Base-by-base conservation (phyloP, 2,797 vertebrate genomes). In the Phaenicophaeus curvirostris region DNA sequence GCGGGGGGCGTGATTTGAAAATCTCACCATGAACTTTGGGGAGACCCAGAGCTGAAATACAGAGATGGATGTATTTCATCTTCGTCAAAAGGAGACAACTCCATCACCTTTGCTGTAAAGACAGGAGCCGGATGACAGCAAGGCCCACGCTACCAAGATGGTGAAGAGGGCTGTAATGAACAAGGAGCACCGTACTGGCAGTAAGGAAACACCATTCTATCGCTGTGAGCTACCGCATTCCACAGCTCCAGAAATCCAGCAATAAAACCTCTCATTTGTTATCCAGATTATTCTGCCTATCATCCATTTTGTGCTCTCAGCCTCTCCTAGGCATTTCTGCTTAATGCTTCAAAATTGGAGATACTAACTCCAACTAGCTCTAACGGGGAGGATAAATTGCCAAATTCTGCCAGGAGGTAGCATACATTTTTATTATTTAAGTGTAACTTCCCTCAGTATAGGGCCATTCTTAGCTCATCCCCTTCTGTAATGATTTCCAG, bases 301-400 rank as follows among this genome's bases (percentile, higher is more conserved):
- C 73, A 84, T 41, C 73, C 62, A 86, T 88, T 94, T 90, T 93
- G 85, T 75, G 66, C 2, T 6, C n/a, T 57, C 42, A 68, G 73
- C 35, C 63, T 16, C 79, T 65, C 42, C 21, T 48, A 25, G 2
- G 21, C 8, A 39, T 37, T 78, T 77, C 14, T 58, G 73, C 65
- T 67, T 65, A 68, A 54, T 39, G 27, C 82, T 77, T 92, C 54
- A 35, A 84, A 90, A 90, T 21, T 37, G 25, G 39, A 85, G 30
- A 74, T 66, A 51, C 80, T 33, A 69, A 58, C 58, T 68, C 53
- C 0, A 55, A 76, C 55, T 61, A 63, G 25, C 39, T 85, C 63
- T 44, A 62, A 50, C n/a, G 65, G 27, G 19, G 21, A 85, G n/a
- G 61, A 81, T 78, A 85, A 87, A 91, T 15, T 50, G 74, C 31